Base-by-base conservation (phyloP, 1,140 invertebrate species). In the Anthonomus grandis region DNA sequence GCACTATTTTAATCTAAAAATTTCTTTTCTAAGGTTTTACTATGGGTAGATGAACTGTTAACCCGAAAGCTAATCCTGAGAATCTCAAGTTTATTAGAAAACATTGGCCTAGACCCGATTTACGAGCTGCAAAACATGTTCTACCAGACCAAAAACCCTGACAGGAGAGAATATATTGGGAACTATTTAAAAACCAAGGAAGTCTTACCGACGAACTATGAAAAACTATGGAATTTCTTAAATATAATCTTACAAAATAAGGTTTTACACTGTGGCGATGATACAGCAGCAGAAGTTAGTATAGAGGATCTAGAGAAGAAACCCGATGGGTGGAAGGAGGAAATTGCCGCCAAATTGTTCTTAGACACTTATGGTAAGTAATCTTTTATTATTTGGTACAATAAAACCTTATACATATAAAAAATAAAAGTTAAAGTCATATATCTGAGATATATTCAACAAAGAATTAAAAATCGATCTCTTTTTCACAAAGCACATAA, bases 81-180 rank as follows among this genome's bases (percentile, higher is more conserved):
- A 74, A 82, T 81, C 22, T 76, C 81, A 10, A 83, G 83, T 70
- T 76, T 85, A 59, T 64, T 85, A 49, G 76, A 75, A 54, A 84
- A 85, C 72, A 77, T 81, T 19, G 75, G 76, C 57, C 73, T 81
- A 53, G 76, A 82, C 66, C 76, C 83, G 31, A 62, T 75, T 31
- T 69, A 75, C 37, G 79, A 83, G 70, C 74, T 85, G 37, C 76
- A 77, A 62, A 66, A 72, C 4, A 68, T 81, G 23, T 83, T 81
- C 51, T 60, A 75, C 47, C 75, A 75, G 12, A 79, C 78, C 19
- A 67, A 71, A 44, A 74, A 82, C 46, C 74, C 74, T 56, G 67
- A 74, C 23, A 70, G 81, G 10, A 73, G 82, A 63, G 76, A 84
- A 61, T 85, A 83, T 67, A 75, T 85, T 42, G 77, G 79, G 22